These are phyloP conservation scores for Corynorhinus townsendii DNA, from an alignment of 2,113 vertebrate genomes.

Conservation along the genomic window DNA sequence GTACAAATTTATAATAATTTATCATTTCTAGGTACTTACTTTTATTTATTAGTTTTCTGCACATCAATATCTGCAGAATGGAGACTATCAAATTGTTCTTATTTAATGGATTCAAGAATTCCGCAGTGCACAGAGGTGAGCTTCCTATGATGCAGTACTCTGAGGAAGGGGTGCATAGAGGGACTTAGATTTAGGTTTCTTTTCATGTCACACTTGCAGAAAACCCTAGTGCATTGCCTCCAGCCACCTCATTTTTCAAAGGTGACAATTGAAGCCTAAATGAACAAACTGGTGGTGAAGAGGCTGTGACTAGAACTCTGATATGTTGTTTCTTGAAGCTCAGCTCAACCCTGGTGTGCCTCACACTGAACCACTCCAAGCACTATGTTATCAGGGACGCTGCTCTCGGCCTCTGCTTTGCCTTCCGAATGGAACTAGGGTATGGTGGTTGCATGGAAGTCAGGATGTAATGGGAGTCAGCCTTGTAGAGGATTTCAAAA, in stretches of 20 bases:
- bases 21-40: constrained; percentile 61
- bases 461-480: neutral
- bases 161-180: neutral
- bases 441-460: neutral
- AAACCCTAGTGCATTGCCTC: neutral
- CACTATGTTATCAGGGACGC: neutral
- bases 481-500: constrained; percentile 43
- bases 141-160: neutral
- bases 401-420: neutral
- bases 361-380: neutral
- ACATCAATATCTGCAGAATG: constrained; percentile 13
- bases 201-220: neutral
- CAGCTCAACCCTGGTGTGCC: neutral
- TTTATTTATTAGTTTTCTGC: constrained; percentile 48
- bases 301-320: neutral
- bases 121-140: neutral
- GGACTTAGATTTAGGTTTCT: neutral
- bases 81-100: neutral
- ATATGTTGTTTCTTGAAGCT: neutral
- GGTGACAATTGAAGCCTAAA: neutral
- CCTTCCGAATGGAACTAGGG: neutral
- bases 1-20: constrained; percentile 50
- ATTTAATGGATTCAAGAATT: constrained; percentile 15
- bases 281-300: neutral
- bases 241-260: neutral